Conservation (phyloP, 1,140 invertebrate genomes). For the Lepidurus apus region DNA sequence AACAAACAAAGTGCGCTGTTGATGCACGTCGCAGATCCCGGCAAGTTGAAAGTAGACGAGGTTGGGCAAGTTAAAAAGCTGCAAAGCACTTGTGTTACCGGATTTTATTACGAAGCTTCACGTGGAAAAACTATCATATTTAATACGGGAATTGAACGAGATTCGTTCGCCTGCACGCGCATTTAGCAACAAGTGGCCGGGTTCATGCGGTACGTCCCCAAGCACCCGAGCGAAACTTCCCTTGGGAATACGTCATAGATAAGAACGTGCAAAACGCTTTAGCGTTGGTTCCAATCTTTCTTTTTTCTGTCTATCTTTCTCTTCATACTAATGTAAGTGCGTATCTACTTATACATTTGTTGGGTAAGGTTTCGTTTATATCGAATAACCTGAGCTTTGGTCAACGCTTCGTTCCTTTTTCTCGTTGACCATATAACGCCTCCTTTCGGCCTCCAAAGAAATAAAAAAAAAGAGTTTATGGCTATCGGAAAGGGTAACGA, state of each 20-base stretch:
- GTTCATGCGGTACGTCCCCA: not conserved
- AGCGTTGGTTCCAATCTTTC: not conserved
- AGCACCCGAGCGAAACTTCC: not conserved
- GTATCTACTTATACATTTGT: not conserved
- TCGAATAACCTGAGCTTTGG: not conserved
- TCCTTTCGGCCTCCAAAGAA: not conserved
- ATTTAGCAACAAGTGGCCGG: not conserved
- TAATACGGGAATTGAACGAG: not conserved
- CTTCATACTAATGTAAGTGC: not conserved
- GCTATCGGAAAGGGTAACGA: not conserved
- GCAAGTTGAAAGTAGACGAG: no score
- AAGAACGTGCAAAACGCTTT: not conserved
- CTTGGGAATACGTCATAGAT: not conserved
- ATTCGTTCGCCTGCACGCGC: not conserved
- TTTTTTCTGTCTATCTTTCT: no score
- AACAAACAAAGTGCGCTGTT: no score
- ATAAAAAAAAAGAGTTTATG: not conserved
- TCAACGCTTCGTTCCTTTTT: not conserved
- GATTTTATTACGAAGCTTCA: not conserved
- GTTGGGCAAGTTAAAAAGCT: no score
- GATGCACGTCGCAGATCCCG: no score
- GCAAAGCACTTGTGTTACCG: not conserved
- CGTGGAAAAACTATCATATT: not conserved
- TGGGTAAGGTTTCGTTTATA: not conserved
- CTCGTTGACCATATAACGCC: not conserved